A percentile compares a stretch with the other conserved stretches of the same genome.
Evolutionary conservation across 1,140 invertebrate genomes (phyloP).

Genomic region (Drosophila repleta): DNA sequence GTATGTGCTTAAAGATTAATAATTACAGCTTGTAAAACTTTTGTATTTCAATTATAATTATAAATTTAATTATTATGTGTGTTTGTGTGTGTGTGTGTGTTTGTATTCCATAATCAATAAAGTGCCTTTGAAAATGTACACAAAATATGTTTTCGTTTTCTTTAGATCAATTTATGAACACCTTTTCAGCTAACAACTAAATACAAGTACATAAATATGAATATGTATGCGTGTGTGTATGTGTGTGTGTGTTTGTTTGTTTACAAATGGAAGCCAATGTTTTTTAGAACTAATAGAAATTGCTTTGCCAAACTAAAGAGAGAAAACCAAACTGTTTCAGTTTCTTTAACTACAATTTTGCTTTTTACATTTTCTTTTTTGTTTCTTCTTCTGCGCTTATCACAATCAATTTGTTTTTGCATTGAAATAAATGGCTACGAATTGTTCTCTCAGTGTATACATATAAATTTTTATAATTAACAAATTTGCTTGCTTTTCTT

Average conservation of each 20-base stretch:
- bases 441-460: slow-evolving; percentile 10
- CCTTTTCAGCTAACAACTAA: slow-evolving; percentile 57
- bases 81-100: slow-evolving; percentile 45
- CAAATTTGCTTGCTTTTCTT: slow-evolving; percentile 31
- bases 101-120: slow-evolving; percentile 52
- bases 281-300: slow-evolving; percentile 30
- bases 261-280: slow-evolving; percentile 82
- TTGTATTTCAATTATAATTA: slow-evolving; percentile 48
- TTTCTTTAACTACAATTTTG: not conserved
- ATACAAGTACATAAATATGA: slow-evolving; percentile 40
- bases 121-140: slow-evolving; percentile 60
- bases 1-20: slow-evolving; percentile 56
- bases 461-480: slow-evolving; percentile 48
- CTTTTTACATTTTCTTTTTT: slow-evolving; percentile 17
- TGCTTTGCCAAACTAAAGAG: slow-evolving; percentile 13
- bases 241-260: slow-evolving; percentile 32
- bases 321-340: slow-evolving; percentile 60
- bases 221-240: slow-evolving; percentile 41
- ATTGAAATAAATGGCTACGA: slow-evolving; percentile 65
- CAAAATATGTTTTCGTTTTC: slow-evolving; percentile 13
- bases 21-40: slow-evolving; percentile 37
- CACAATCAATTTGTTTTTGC: slow-evolving; percentile 61
- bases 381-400: slow-evolving; percentile 41
- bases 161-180: slow-evolving; percentile 59
- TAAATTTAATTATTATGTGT: too few relatives aligned